Conservation (phyloP, 2,113 vertebrate genomes). For the Suncus etruscus region DNA sequence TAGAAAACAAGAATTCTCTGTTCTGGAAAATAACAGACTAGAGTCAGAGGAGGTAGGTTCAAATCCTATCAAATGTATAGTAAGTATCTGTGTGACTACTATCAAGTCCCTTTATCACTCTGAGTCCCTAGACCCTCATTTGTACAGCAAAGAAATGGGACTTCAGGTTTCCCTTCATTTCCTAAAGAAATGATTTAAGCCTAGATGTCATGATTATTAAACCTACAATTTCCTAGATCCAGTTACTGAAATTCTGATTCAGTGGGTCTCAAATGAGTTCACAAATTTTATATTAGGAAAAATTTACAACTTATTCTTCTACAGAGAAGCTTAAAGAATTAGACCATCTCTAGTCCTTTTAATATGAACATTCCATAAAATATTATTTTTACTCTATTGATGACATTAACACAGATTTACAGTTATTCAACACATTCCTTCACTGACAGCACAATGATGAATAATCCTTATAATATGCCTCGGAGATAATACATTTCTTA, state of each 20-base stretch:
- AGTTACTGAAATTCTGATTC: neutral
- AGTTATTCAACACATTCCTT: constrained; percentile 61
- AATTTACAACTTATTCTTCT: constrained; percentile 22
- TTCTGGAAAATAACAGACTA: neutral
- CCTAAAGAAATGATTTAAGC: neutral
- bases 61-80: neutral
- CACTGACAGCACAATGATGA: constrained; percentile 66
- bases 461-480: constrained; percentile 66
- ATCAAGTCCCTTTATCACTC: neutral
- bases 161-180: neutral
- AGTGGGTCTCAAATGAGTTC: neutral
- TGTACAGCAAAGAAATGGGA: neutral
- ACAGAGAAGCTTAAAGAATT: constrained; percentile 47
- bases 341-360: constrained; percentile 40
- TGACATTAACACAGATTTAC: constrained; percentile 59
- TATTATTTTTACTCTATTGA: constrained; percentile 64
- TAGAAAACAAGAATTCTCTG: neutral
- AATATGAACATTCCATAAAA: constrained; percentile 51
- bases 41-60: neutral
- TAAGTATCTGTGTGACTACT: neutral
- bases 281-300: constrained; percentile 27
- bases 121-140: neutral
- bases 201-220: neutral
- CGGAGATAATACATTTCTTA: constrained; percentile 73
- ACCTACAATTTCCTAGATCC: neutral